These are phyloP conservation scores for Drosophila rellima DNA, from an alignment of 2,888 invertebrate genomes.

Conservation along the genomic window DNA sequence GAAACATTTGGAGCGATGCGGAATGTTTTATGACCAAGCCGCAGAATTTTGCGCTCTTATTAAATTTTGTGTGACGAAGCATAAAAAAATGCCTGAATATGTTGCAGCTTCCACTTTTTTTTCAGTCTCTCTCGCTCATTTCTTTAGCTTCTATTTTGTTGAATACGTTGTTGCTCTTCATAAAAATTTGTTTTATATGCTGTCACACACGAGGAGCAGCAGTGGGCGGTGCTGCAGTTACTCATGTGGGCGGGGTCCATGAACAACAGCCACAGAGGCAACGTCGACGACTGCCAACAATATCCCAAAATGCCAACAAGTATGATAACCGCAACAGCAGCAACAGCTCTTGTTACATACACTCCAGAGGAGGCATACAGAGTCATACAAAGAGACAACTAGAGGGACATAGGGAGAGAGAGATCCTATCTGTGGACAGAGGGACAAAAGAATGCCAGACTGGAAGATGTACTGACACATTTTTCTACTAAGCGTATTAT, in stretches of 20 bases:
- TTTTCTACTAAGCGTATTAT: conserved; percentile 76
- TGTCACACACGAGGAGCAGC: conserved; percentile 44
- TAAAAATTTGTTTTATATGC: conserved; percentile 82
- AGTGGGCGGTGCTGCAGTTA: conserved; percentile 40
- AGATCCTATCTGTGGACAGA: conserved; percentile 53
- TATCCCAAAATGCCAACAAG: conserved; percentile 78
- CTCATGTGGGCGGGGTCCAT: conserved; percentile 48
- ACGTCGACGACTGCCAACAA: conserved; percentile 66
- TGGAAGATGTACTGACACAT: conserved; percentile 75
- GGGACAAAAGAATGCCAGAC: conserved; percentile 36
- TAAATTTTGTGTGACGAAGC: conserved; percentile 64
- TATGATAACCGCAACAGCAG: conserved; percentile 74
- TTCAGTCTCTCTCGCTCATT: background rate
- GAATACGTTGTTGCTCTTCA: conserved; percentile 63
- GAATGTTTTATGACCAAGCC: conserved; percentile 65
- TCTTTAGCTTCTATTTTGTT: conserved; percentile 32
- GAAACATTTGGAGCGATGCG: conserved; percentile 4
- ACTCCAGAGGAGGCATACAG: conserved; percentile 8
- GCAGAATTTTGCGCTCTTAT: conserved; percentile 65
- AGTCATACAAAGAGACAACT: conserved; percentile 1
- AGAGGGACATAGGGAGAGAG: conserved; percentile 1
- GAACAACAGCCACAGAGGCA: conserved; percentile 35
- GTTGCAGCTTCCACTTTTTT: conserved; percentile 38
- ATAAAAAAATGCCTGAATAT: conserved; percentile 57
- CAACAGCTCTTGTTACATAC: conserved; percentile 20